phyloP scores from a whole-genome alignment of 2,797 vertebrate species.

The Microchirus variegatus region DNA sequence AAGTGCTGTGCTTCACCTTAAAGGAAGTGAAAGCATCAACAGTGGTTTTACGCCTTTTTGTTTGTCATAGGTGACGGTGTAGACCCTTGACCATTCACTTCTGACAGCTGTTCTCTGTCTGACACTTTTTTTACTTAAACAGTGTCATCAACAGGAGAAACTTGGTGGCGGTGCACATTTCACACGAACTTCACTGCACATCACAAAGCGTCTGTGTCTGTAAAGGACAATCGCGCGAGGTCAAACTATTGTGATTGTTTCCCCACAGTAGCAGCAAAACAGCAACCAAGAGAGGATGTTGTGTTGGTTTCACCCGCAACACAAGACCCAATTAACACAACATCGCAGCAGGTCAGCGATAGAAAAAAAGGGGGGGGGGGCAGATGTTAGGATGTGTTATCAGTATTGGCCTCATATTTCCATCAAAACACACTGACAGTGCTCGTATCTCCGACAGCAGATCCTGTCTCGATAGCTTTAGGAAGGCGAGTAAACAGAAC shows the following conservation, averaged over 20 bases:
- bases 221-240: constrained; percentile 8
- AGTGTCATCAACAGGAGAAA: too few relatives aligned
- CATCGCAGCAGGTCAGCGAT: constrained; percentile 1
- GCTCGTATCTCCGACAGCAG: constrained; percentile 23
- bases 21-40: constrained; percentile 48
- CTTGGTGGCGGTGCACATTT: constrained; percentile 5
- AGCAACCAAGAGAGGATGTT: constrained; percentile 35
- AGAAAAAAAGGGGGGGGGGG: constrained; percentile 1
- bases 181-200: constrained; percentile 13
- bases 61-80: background rate
- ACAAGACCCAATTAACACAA: constrained; percentile 15
- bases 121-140: background rate
- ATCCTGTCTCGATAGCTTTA: constrained; percentile 15
- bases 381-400: constrained; percentile 28
- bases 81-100: background rate
- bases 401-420: constrained; percentile 40
- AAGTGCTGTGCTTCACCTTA: constrained; percentile 20
- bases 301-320: constrained; percentile 28
- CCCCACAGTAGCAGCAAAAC: background rate
- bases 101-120: too few relatives aligned
- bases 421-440: constrained; percentile 39
- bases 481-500: constrained; percentile 43
- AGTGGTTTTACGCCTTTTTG: constrained; percentile 18
- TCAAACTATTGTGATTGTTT: constrained; percentile 47
- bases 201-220: constrained; percentile 10